Evolutionary conservation across 2,113 vertebrate genomes (phyloP).

Genomic region (Orthonyx spaldingii): DNA sequence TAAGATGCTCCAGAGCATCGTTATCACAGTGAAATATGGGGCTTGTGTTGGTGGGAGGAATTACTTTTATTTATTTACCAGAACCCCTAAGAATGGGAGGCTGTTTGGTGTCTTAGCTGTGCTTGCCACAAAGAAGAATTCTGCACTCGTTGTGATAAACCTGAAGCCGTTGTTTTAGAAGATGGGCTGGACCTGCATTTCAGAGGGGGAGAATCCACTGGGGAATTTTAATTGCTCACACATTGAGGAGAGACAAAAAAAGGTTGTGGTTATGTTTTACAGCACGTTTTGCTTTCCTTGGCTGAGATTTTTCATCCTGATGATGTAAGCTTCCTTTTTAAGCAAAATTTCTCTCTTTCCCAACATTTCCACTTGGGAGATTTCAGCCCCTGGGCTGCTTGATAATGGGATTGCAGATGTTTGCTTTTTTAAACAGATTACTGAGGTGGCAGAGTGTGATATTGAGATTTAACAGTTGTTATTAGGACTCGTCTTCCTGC

Average conservation of each 20-base stretch:
- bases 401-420: neutral
- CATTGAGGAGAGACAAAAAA: neutral
- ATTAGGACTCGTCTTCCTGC: neutral
- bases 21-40: neutral
- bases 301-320: neutral
- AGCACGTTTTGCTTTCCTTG: neutral
- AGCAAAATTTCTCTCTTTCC: neutral
- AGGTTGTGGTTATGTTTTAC: neutral
- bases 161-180: neutral
- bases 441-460: neutral
- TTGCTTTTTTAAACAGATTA: neutral
- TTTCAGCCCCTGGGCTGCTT: neutral
- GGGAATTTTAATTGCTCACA: neutral
- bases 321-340: neutral
- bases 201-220: neutral
- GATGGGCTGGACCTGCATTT: neutral
- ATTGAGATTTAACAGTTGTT: neutral
- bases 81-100: neutral
- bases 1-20: neutral
- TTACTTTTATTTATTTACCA: neutral
- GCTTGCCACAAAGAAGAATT: neutral
- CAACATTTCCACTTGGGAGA: neutral
- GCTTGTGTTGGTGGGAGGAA: neutral
- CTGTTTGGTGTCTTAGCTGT: neutral
- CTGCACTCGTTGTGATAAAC: neutral